Percentiles rank a stretch among this genome's conserved stretches.
These are phyloP conservation scores for Dendroctonus ponderosae DNA, from an alignment of 1,140 invertebrate species.

Conservation along the genomic window DNA sequence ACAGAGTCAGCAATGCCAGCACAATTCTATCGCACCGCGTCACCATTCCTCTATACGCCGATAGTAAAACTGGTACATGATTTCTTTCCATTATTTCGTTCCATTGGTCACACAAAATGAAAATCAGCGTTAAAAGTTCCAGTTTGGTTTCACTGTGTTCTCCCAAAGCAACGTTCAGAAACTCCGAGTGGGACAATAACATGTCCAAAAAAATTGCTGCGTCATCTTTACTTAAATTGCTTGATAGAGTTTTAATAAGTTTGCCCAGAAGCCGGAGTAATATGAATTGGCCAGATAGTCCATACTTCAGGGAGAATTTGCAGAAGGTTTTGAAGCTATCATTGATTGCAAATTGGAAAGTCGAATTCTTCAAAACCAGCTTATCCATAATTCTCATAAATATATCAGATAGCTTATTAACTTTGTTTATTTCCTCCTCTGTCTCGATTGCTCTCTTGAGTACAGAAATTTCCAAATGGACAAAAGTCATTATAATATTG, in stretches of 20 bases:
- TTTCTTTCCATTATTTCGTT: slow-evolving; percentile 59
- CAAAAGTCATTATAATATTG: slow-evolving; percentile 41
- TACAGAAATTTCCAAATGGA: slow-evolving; percentile 50
- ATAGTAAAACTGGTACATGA: slow-evolving; percentile 69
- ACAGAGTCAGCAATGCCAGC: slow-evolving; percentile 43
- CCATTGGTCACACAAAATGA: slow-evolving; percentile 60
- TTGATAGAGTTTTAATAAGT: slow-evolving; percentile 56
- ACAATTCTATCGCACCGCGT: slow-evolving; percentile 56
- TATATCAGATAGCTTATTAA: slow-evolving; percentile 50
- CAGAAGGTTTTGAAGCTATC: slow-evolving; percentile 65
- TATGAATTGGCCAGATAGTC: slow-evolving; percentile 56
- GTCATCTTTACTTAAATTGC: slow-evolving; percentile 52
- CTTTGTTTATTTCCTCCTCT: slow-evolving; percentile 41
- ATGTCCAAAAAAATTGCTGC: slow-evolving; percentile 65
- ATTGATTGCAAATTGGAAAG: slow-evolving; percentile 48
- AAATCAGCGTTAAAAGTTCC: slow-evolving; percentile 61
- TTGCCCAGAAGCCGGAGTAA: slow-evolving; percentile 58
- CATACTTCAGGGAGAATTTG: slow-evolving; percentile 63
- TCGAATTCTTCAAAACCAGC: slow-evolving; percentile 11
- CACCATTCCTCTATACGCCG: slow-evolving; percentile 68
- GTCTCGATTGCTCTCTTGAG: slow-evolving; percentile 47
- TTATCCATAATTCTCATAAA: slow-evolving; percentile 48
- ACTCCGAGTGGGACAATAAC: slow-evolving; percentile 72
- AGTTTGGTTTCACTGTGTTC: slow-evolving; percentile 57
- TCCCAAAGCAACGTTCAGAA: slow-evolving; percentile 64